Evolutionary conservation across 1,140 invertebrate species (phyloP), one percentile per base, ranked within the genome.

Genomic region (Ridgeia piscesae): DNA sequence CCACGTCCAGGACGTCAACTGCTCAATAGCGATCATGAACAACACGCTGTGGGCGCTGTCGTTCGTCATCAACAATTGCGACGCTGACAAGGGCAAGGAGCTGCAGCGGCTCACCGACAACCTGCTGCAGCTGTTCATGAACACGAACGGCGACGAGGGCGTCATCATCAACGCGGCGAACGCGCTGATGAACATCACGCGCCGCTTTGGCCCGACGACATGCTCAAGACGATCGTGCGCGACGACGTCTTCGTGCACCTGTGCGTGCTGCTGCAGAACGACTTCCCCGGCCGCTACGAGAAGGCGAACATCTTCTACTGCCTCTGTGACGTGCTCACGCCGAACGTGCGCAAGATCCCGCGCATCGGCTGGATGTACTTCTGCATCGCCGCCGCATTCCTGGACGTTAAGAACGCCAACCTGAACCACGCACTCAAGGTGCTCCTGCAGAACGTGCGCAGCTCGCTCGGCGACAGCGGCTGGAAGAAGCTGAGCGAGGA

Each of bases 11-110:
- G 11, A 31, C 31, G 89, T 88, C 33, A 92, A 48, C 34, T 34
- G 33, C 91, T 58, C 91, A 9, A 89, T 77, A 8, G 88, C 77
- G 34, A 35, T 92, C 88, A 89, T 33, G 89, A 92, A 91, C 35
- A 92, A 92, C 92, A 35, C 89, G 42, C 48, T 92, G 35, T 92
- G 92, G 92, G n/a, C 92, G 27, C 89, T 92, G n/a, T 48, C 89
- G 34, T 89, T 88, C n/a, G 88, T 92, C 91, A 77, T 77, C 58
- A 77, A 77, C 27, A 77, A 77, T 21, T 77, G 58, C 27, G 91
- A 34, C 89, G 34, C n/a, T 8, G 91, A 35, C 21, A 92, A 92
- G 33, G 92, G 50, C n/a, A 89, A 89, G 31, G 92, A 92, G 33
- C 89, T 92, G 1, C 50, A 50, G 4, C 42, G 35, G 2, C 58